phyloP scores from a whole-genome alignment of 2,797 vertebrate genomes.

The Melanotaenia boesemani region DNA sequence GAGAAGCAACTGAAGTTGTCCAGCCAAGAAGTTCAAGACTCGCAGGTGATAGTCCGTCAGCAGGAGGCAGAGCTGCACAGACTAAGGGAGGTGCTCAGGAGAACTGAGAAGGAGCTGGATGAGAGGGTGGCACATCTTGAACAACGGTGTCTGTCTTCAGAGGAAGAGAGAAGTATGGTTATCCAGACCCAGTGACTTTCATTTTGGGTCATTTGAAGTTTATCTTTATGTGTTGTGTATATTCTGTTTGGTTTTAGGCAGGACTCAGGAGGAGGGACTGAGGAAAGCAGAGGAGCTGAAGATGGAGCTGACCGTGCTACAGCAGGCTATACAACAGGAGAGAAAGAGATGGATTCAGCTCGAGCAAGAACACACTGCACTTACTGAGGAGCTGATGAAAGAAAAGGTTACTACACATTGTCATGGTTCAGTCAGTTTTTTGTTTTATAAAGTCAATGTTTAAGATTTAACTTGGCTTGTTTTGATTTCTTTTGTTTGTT shows the following conservation, averaged over 20 bases:
- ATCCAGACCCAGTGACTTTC: neutral
- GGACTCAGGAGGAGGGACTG: conserved; percentile 82
- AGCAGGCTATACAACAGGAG: conserved; percentile 76
- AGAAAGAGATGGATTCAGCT: conserved; percentile 77
- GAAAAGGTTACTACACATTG: conserved; percentile 82
- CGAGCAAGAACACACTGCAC: conserved; percentile 76
- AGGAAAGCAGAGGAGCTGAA: conserved; percentile 80
- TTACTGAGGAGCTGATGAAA: conserved; percentile 80
- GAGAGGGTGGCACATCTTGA: conserved; percentile 85
- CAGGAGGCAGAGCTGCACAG: conserved; percentile 85
- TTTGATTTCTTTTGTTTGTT: neutral
- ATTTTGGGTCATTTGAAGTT: neutral
- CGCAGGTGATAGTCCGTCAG: conserved; percentile 80
- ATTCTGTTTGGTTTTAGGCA: conserved; percentile 58
- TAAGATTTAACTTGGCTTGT: neutral
- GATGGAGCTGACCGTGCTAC: conserved; percentile 82
- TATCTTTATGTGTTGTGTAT: neutral
- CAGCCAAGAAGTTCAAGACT: conserved; percentile 75
- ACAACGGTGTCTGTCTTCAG: conserved; percentile 83
- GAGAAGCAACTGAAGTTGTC: conserved; percentile 81
- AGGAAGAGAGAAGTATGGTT: conserved; percentile 88
- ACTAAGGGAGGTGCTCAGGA: conserved; percentile 84
- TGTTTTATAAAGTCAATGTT: neutral
- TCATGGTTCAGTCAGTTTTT: neutral
- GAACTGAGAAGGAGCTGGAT: conserved; percentile 83